These are phyloP conservation scores for Tipula confusa DNA, from an alignment of 2,888 invertebrate species.

Conservation along the genomic window DNA sequence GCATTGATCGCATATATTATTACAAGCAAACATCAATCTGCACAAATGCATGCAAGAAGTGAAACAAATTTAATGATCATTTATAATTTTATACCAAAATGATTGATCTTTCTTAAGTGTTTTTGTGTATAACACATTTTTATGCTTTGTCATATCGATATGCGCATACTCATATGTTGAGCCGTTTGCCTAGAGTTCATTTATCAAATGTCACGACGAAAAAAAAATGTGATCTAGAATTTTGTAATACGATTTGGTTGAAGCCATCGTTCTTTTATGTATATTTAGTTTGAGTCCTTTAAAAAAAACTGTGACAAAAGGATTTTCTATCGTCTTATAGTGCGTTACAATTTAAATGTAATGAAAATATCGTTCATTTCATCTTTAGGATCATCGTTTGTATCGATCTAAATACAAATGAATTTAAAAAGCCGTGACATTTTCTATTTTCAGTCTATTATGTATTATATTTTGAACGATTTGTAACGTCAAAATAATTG, in stretches of 20 bases:
- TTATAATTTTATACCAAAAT: not conserved
- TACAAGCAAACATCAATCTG: not conserved
- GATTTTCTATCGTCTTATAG: no score
- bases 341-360: no score
- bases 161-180: not conserved
- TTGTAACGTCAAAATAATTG: no score
- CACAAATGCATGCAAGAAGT: not conserved
- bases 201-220: not conserved
- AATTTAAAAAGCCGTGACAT: no score
- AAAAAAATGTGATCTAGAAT: not conserved
- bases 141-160: not conserved
- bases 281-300: not conserved
- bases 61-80: slow-evolving; percentile 20
- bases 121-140: not conserved
- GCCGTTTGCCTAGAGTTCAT: not conserved
- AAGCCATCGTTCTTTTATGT: not conserved
- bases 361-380: no score
- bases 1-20: not conserved
- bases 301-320: not conserved
- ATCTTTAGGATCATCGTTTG: no score
- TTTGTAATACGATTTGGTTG: not conserved
- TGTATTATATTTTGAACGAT: no score
- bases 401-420: no score
- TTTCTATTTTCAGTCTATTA: no score
- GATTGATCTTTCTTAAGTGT: not conserved